These are phyloP conservation scores for Ceratina australensis DNA, from an alignment of 1,140 invertebrate genomes.

Conservation along the genomic window DNA sequence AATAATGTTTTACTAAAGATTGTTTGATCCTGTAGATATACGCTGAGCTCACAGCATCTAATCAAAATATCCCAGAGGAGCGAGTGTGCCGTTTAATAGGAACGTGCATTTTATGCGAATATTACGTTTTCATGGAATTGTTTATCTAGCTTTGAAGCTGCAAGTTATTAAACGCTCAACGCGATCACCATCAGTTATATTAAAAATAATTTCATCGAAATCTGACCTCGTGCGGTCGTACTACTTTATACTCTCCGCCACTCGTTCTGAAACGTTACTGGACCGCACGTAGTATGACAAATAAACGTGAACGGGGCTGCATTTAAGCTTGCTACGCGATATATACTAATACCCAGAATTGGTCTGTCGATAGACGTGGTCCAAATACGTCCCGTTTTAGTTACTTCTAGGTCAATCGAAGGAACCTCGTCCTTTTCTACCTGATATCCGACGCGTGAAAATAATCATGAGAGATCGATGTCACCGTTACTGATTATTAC, in stretches of 20 bases:
- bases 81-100: too few relatives aligned
- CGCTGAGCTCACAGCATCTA: too few relatives aligned
- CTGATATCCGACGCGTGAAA: slow-evolving; percentile 12
- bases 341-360: not conserved
- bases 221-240: too few relatives aligned
- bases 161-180: not conserved
- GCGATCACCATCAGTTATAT: not conserved
- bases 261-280: not conserved
- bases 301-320: not conserved
- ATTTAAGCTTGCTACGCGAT: not conserved
- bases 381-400: slow-evolving; percentile 3
- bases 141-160: not conserved
- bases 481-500: not conserved
- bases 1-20: too few relatives aligned
- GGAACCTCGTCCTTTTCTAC: not conserved
- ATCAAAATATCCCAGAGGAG: not conserved
- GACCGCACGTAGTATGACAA: not conserved
- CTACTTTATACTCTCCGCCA: not conserved
- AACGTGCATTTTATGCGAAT: not conserved
- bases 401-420: slow-evolving; percentile 35
- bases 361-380: not conserved
- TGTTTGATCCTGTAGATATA: too few relatives aligned
- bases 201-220: not conserved
- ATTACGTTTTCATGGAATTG: not conserved
- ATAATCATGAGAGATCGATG: slow-evolving; percentile 2